Evolutionary conservation across 2,888 invertebrate genomes (phyloP).

Genomic region (Drosophila cyrtoloma): DNA sequence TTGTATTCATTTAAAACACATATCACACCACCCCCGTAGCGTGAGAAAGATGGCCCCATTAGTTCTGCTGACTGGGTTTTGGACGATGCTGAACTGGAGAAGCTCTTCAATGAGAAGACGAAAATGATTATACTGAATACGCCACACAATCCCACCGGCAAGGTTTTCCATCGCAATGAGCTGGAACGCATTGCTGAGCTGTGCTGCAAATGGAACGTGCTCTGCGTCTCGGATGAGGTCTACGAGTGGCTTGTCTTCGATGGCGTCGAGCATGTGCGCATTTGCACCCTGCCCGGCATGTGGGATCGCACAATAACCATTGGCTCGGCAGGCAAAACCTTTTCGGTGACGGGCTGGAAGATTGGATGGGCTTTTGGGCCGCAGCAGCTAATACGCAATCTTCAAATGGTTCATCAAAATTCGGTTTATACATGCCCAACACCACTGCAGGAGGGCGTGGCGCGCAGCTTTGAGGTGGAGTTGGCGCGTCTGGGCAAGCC

Average conservation of each 20-base stretch:
- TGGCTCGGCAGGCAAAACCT: slow-evolving; percentile 99
- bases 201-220: slow-evolving; percentile 95
- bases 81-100: slow-evolving; percentile 92
- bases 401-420: slow-evolving; percentile 97
- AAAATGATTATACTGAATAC: slow-evolving; percentile 98
- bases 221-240: slow-evolving; percentile 98
- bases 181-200: slow-evolving; percentile 92
- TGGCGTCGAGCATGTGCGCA: slow-evolving; percentile 93
- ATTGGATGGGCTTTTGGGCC: slow-evolving; percentile 98
- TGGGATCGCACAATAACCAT: slow-evolving; percentile 99
- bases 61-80: slow-evolving; percentile 95
- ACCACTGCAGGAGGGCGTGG: slow-evolving; percentile 96
- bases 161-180: slow-evolving; percentile 89
- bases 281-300: slow-evolving; percentile 98
- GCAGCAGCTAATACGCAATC: slow-evolving; percentile 90
- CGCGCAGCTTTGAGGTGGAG: slow-evolving; percentile 95
- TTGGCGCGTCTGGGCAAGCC: slow-evolving; percentile 88
- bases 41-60: slow-evolving; percentile 82
- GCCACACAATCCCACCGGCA: slow-evolving; percentile 98
- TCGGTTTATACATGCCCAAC: slow-evolving; percentile 96
- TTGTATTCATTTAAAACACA: background rate
- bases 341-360: slow-evolving; percentile 99
- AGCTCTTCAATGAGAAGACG: slow-evolving; percentile 93
- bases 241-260: slow-evolving; percentile 98
- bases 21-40: slow-evolving; percentile 51